phyloP scores from a whole-genome alignment of 2,888 invertebrate species.

The Sinohyriopsis cumingii region DNA sequence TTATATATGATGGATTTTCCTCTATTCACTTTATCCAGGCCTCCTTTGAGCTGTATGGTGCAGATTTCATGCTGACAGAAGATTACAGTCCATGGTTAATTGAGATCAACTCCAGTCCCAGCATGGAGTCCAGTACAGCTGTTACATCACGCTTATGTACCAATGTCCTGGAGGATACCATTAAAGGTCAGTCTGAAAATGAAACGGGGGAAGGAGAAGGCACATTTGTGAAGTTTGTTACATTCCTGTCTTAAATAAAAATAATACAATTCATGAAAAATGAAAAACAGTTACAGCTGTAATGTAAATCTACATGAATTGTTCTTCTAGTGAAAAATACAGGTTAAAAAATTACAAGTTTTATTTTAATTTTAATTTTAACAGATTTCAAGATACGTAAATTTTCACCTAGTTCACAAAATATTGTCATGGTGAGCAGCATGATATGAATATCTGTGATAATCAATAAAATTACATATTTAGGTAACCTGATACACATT shows the following conservation, averaged over 20 bases:
- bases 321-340: too few relatives aligned
- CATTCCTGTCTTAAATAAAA: neutral
- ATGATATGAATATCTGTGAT: too few relatives aligned
- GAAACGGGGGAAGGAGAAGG: neutral
- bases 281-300: too few relatives aligned
- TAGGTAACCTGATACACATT: too few relatives aligned
- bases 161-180: constrained; percentile 85
- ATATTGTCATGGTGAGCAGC: too few relatives aligned
- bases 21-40: constrained; percentile 74
- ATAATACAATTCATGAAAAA: too few relatives aligned
- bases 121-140: constrained; percentile 85
- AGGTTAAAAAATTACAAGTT: too few relatives aligned
- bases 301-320: too few relatives aligned
- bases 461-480: too few relatives aligned
- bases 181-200: constrained; percentile 81
- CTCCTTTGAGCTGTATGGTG: constrained; percentile 91
- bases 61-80: constrained; percentile 90
- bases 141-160: constrained; percentile 89
- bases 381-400: too few relatives aligned
- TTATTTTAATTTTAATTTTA: too few relatives aligned
- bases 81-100: constrained; percentile 88
- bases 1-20: neutral
- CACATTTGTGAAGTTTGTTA: neutral
- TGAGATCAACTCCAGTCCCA: constrained; percentile 93
- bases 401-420: too few relatives aligned